Conservation (phyloP, 1,140 invertebrate species). For the Venturia canescens region DNA sequence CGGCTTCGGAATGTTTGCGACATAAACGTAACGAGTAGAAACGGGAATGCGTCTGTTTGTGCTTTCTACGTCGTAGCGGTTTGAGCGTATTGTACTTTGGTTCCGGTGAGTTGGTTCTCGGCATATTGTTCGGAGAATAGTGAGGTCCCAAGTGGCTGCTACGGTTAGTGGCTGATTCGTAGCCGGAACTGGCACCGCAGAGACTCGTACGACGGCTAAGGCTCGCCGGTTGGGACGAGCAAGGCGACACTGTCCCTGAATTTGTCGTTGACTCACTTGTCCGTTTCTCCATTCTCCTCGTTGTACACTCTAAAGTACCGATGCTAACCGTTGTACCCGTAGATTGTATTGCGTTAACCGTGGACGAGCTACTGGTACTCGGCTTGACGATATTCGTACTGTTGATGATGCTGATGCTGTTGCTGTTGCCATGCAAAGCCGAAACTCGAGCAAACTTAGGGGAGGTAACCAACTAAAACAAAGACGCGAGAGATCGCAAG, state of each 20-base stretch:
- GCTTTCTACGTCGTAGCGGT: conserved; percentile 68
- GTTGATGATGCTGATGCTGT: conserved; percentile 38
- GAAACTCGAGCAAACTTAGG: conserved; percentile 74
- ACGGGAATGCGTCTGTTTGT: conserved; percentile 70
- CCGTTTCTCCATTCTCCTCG: not conserved
- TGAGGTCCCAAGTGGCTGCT: conserved; percentile 77
- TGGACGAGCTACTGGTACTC: not conserved
- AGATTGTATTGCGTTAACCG: not conserved
- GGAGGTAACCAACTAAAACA: conserved; percentile 74
- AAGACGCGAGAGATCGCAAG: conserved; percentile 47
- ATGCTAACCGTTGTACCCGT: not conserved
- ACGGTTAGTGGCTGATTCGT: conserved; percentile 76
- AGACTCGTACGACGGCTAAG: conserved; percentile 75
- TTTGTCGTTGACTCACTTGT: conserved; percentile 60
- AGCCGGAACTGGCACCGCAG: conserved; percentile 77
- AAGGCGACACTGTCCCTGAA: conserved; percentile 66
- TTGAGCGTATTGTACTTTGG: conserved; percentile 71
- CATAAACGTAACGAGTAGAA: conserved; percentile 73
- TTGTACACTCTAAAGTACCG: conserved; percentile 3
- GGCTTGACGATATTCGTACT: conserved; percentile 23
- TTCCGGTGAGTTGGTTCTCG: conserved; percentile 71
- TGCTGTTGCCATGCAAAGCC: conserved; percentile 71
- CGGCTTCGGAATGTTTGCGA: conserved; percentile 62
- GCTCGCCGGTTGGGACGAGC: conserved; percentile 68
- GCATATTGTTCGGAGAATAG: conserved; percentile 71